Conservation (phyloP, 2,113 vertebrate species). For the Periophthalmus modestus region DNA sequence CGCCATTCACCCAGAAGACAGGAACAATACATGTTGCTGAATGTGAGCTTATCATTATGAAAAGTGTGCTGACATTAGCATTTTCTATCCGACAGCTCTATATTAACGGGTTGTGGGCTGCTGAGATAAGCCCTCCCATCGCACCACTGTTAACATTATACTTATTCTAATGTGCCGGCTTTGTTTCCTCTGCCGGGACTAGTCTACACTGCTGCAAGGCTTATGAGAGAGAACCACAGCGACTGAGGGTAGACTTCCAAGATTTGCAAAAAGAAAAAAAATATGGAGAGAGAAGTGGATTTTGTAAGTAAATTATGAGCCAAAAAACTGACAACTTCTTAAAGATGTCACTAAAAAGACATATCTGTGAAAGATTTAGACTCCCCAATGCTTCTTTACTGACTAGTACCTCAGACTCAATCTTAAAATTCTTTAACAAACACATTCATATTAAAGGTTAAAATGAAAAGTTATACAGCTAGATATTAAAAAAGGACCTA, state of each 20-base stretch:
- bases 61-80: conserved; percentile 18
- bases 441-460: background rate
- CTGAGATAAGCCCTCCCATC: conserved; percentile 30
- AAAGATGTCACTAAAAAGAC: background rate
- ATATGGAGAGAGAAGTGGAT: background rate
- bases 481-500: too few relatives aligned
- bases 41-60: conserved; percentile 18
- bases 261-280: background rate
- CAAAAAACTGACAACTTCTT: background rate
- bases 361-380: background rate
- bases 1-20: background rate
- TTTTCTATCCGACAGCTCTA: conserved; percentile 25
- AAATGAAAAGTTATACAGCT: background rate
- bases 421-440: too few relatives aligned
- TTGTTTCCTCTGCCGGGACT: conserved; percentile 16
- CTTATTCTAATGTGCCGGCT: conserved; percentile 2
- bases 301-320: background rate
- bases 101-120: conserved; percentile 19
- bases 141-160: conserved; percentile 11
- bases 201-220: background rate
- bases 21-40: conserved; percentile 7
- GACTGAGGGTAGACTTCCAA: background rate
- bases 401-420: too few relatives aligned
- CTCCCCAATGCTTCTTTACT: background rate
- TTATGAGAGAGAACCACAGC: conserved; percentile 1